Conservation (phyloP, 2,797 vertebrate species). For the Neopelma chrysocephalum region DNA sequence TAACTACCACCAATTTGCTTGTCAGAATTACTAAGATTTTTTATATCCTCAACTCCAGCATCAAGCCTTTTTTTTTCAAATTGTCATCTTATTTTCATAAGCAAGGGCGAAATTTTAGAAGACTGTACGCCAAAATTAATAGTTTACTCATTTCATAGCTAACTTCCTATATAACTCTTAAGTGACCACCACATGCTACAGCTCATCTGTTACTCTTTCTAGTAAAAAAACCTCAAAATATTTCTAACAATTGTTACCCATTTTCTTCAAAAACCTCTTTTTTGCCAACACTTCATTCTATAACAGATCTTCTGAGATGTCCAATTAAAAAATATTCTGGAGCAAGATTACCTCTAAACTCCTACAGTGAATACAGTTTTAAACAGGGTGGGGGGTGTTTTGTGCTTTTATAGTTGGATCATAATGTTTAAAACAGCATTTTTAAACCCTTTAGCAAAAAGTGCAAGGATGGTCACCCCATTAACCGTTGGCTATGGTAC, state of each 20-base stretch:
- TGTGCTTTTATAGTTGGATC: not conserved
- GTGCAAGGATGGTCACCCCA: not conserved
- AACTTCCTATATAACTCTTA: not conserved
- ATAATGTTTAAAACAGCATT: not conserved
- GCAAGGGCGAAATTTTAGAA: not conserved
- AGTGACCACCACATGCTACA: not conserved
- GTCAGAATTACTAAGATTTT: not conserved
- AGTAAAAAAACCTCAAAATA: accelerated
- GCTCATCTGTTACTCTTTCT: not conserved
- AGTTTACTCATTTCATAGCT: not conserved
- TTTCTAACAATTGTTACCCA: not conserved
- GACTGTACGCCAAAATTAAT: not conserved
- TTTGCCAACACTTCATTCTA: not conserved
- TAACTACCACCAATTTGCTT: not conserved
- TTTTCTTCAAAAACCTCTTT: not conserved
- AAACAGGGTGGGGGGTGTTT: not conserved
- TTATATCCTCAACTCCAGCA: not conserved
- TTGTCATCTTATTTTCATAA: not conserved
- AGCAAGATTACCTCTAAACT: not conserved
- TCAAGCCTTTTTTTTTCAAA: not conserved
- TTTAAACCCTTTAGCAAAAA: not conserved
- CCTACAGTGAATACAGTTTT: not conserved
- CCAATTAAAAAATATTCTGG: not conserved
- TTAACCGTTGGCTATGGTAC: not conserved
- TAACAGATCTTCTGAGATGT: not conserved